Conservation (phyloP, 2,113 vertebrate genomes). For the Panurus biarmicus region DNA sequence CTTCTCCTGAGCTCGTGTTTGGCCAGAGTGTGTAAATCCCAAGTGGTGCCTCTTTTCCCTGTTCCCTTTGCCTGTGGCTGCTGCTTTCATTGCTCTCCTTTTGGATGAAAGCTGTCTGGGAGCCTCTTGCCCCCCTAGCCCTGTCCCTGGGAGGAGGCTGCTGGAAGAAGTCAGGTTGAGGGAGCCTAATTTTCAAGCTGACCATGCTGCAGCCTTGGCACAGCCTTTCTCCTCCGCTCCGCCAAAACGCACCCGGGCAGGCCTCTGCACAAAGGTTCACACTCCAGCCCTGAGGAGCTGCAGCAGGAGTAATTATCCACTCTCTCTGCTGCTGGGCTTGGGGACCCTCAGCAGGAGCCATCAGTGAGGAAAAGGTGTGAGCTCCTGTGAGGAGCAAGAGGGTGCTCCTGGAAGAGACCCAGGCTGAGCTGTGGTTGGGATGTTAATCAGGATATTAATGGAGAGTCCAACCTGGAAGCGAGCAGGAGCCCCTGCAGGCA, state of each 20-base stretch:
- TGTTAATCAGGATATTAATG: neutral
- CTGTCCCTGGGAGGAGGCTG: neutral
- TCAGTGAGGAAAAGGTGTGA: neutral
- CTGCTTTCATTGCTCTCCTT: neutral
- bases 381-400: neutral
- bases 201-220: neutral
- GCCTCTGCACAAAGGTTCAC: neutral
- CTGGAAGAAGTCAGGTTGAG: neutral
- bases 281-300: neutral
- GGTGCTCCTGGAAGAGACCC: neutral
- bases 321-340: neutral
- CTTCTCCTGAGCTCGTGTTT: neutral
- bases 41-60: rapidly evolving
- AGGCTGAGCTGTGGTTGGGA: neutral
- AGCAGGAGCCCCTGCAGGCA: neutral
- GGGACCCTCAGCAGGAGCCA: neutral
- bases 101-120: neutral
- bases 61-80: neutral
- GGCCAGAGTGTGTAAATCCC: rapidly evolving
- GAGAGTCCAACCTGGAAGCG: neutral
- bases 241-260: neutral
- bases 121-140: rapidly evolving
- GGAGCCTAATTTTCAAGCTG: neutral
- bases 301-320: neutral
- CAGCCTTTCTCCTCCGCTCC: no score